These are phyloP conservation scores for Heliconius himera DNA, from an alignment of 1,140 invertebrate species.

Conservation along the genomic window DNA sequence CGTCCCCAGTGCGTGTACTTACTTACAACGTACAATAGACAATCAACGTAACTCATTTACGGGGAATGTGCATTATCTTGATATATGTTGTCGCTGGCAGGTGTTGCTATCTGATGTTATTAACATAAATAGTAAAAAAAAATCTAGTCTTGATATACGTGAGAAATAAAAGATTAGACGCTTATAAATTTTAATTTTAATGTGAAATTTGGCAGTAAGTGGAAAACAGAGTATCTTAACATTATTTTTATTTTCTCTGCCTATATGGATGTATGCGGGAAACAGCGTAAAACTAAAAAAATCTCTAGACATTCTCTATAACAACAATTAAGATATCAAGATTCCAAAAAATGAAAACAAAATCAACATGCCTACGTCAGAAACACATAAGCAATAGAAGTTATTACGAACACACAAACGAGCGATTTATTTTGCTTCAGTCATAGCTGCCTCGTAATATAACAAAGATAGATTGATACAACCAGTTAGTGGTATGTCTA, in stretches of 20 bases:
- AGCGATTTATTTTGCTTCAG: background rate
- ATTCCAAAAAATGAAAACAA: background rate
- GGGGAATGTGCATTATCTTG: background rate
- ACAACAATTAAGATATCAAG: background rate
- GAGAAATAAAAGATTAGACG: no score
- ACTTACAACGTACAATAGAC: background rate
- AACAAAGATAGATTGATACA: background rate
- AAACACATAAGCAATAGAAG: background rate
- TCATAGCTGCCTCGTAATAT: background rate
- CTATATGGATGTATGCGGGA: no score
- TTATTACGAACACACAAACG: background rate
- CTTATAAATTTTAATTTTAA: background rate
- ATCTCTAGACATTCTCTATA: no score
- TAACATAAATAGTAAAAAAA: background rate
- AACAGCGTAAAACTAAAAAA: no score
- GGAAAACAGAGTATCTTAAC: no score
- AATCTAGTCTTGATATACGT: no score
- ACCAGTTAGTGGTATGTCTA: background rate
- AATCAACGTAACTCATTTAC: conserved; percentile 1
- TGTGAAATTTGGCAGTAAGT: no score
- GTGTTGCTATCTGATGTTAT: background rate
- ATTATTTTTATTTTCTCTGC: no score
- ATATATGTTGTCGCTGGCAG: background rate
- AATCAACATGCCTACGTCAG: background rate
- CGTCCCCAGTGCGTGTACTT: background rate